Conservation (phyloP, 2,113 vertebrate species). For the Passer domesticus region DNA sequence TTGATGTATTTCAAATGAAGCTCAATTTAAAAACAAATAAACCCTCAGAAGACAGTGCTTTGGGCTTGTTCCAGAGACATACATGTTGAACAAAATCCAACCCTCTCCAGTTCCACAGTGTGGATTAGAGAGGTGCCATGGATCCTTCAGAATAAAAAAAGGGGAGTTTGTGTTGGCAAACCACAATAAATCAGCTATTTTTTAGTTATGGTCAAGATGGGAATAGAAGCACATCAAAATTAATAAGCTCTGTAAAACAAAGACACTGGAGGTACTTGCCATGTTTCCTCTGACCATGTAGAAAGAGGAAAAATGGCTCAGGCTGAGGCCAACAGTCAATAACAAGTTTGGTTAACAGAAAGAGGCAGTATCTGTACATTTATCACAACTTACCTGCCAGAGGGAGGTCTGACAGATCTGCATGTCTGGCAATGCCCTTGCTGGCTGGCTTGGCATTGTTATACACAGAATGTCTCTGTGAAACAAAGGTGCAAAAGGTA, state of each 20-base stretch:
- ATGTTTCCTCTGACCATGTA: background rate
- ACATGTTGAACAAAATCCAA: background rate
- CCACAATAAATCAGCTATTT: background rate
- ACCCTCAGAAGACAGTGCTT: constrained; percentile 3
- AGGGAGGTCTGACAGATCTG: constrained; percentile 75
- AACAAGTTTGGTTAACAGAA: background rate
- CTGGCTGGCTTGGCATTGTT: constrained; percentile 53
- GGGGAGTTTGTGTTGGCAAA: constrained; percentile 42
- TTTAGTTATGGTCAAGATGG: background rate
- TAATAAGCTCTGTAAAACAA: background rate
- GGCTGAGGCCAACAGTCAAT: background rate
- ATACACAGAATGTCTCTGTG: constrained; percentile 75
- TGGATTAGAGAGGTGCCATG: background rate
- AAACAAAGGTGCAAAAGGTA: background rate
- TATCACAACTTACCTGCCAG: constrained; percentile 68
- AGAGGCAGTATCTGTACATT: background rate
- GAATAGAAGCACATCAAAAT: background rate
- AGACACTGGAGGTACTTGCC: background rate
- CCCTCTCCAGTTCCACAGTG: background rate
- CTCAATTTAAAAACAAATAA: constrained; percentile 55
- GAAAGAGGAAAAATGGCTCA: background rate
- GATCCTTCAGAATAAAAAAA: background rate
- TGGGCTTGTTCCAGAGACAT: background rate
- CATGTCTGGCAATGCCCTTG: constrained; percentile 53
- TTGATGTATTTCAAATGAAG: constrained; percentile 50